A percentile compares a stretch with the other conserved stretches of the same genome.
Conservation (phyloP, 1,140 invertebrate species). For the Euura lappo region DNA sequence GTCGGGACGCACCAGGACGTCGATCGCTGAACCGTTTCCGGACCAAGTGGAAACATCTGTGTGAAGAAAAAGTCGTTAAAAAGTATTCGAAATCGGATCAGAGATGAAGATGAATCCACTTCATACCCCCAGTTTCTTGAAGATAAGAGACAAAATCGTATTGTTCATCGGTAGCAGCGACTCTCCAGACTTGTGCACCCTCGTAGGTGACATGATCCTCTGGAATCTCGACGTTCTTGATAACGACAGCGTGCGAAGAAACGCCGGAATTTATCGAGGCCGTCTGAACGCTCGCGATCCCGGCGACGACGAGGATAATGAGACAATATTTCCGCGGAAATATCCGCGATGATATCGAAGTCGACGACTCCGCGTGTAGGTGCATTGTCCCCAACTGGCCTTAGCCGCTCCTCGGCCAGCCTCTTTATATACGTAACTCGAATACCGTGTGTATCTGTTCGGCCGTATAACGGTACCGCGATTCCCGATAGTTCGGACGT, state of each 20-base stretch:
- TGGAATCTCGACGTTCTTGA: conserved; percentile 46
- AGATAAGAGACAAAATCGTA: conserved; percentile 51
- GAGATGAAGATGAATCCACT: background rate
- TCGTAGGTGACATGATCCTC: conserved; percentile 57
- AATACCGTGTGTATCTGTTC: too few species aligned
- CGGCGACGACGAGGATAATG: background rate
- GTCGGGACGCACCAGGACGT: conserved; percentile 70
- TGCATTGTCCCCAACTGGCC: conserved; percentile 4
- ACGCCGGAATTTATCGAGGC: background rate
- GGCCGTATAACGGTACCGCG: too few species aligned
- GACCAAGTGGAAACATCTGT: conserved; percentile 74
- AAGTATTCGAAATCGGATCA: background rate
- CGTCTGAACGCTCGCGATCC: background rate
- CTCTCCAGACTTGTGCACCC: conserved; percentile 62
- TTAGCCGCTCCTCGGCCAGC: background rate
- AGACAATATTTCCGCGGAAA: background rate
- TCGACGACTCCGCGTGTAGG: background rate
- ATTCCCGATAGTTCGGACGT: too few species aligned
- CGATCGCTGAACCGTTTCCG: conserved; percentile 69
- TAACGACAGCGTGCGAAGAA: conserved; percentile 32
- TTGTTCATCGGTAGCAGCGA: conserved; percentile 47
- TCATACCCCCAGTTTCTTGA: conserved; percentile 57
- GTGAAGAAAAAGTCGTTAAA: conserved; percentile 25
- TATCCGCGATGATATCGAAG: background rate
- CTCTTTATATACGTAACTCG: background rate